These are phyloP conservation scores for Gobius niger DNA, from an alignment of 2,113 vertebrate genomes.

Conservation along the genomic window DNA sequence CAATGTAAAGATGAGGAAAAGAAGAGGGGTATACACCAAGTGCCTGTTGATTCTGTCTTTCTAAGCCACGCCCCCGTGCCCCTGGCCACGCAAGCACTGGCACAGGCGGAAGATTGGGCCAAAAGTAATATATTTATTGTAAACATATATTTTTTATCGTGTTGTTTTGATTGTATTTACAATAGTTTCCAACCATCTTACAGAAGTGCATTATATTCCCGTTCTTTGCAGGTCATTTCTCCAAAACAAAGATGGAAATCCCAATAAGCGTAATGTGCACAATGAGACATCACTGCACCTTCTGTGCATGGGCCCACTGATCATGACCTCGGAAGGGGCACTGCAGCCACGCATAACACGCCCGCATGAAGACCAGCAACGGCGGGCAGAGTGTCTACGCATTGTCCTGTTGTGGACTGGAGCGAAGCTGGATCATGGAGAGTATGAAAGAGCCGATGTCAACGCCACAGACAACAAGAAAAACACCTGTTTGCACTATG, in stretches of 20 bases:
- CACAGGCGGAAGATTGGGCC: no score
- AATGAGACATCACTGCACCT: conserved; percentile 97
- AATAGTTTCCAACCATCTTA: no score
- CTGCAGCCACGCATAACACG: conserved; percentile 88
- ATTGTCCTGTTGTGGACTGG: conserved; percentile 94
- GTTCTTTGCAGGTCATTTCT: conserved; percentile 85
- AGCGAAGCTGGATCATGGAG: conserved; percentile 93
- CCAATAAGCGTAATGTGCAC: conserved; percentile 96
- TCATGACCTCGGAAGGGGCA: conserved; percentile 89
- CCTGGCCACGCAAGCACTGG: no score
- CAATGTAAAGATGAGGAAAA: no score
- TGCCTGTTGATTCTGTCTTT: no score
- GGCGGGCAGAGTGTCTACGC: conserved; percentile 90
- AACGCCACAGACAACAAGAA: conserved; percentile 95
- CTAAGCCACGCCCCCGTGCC: no score
- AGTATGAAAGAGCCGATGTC: conserved; percentile 90
- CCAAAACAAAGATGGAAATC: conserved; percentile 93
- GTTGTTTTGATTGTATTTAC: not conserved
- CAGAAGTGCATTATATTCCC: no score
- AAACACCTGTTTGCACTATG: conserved; percentile 93
- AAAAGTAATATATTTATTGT: no score
- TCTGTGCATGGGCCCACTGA: conserved; percentile 95
- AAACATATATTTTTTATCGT: not conserved
- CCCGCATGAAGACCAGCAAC: conserved; percentile 87
- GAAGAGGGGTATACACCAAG: no score